Evolutionary conservation across 1,140 invertebrate genomes (phyloP).

Genomic region (Armadillidium nasatum): DNA sequence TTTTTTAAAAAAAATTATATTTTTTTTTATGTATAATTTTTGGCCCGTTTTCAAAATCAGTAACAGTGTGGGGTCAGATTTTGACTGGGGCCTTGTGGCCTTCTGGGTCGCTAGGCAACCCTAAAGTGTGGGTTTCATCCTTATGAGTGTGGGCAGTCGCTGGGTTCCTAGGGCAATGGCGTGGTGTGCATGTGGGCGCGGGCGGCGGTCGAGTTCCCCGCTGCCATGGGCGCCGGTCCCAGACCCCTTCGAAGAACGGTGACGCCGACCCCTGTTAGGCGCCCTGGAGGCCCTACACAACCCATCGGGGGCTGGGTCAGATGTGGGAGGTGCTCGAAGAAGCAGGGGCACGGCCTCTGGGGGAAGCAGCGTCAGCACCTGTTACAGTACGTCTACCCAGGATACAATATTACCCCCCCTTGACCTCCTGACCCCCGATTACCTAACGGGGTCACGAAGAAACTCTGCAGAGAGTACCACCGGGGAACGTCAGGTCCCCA

Average conservation of each 20-base stretch:
- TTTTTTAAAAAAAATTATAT: too few relatives aligned
- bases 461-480: neutral
- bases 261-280: slow-evolving; percentile 32
- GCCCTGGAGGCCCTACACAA: slow-evolving; percentile 6
- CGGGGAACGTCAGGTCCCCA: neutral
- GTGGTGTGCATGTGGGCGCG: slow-evolving; percentile 40
- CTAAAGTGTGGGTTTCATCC: neutral
- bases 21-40: too few relatives aligned
- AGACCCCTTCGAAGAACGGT: slow-evolving; percentile 34
- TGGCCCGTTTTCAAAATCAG: too few relatives aligned
- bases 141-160: neutral
- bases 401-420: neutral
- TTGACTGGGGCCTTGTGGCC: neutral
- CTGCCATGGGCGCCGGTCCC: slow-evolving; percentile 31
- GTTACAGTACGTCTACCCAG: neutral
- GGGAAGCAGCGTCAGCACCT: neutral
- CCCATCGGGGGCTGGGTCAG: neutral
- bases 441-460: neutral
- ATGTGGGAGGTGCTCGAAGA: neutral
- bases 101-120: too few relatives aligned
- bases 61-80: too few relatives aligned
- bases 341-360: neutral
- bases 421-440: neutral
- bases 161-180: slow-evolving; percentile 18
- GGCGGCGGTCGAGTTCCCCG: slow-evolving; percentile 37